phyloP scores from a whole-genome alignment of 2,113 vertebrate genomes.

The Melanerpes formicivorus region DNA sequence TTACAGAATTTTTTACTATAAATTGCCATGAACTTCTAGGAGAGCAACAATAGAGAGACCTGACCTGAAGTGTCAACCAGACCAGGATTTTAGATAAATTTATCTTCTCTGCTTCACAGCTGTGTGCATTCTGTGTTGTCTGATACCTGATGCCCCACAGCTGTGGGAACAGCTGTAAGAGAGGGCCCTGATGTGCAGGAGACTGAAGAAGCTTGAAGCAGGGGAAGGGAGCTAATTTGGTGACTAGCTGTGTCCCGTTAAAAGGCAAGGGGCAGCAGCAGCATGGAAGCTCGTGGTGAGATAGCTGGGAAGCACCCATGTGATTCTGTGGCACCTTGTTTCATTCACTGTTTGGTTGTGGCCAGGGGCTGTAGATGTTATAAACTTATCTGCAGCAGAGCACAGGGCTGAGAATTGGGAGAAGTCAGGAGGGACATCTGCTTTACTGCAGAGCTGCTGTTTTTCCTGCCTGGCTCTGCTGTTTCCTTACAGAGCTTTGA shows the following conservation, averaged over 20 bases:
- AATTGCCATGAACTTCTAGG: not conserved
- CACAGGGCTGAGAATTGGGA: not conserved
- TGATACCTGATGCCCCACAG: conserved; percentile 8
- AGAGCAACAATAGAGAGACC: not conserved
- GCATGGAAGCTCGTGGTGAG: rapidly evolving
- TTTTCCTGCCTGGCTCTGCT: not conserved
- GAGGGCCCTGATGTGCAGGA: not conserved
- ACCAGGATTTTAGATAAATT: not conserved
- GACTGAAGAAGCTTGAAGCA: not conserved
- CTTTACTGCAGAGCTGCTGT: not conserved
- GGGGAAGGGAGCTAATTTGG: not conserved
- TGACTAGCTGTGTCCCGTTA: not conserved
- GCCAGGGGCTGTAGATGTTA: not conserved
- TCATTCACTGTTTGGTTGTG: not conserved
- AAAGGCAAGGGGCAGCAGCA: not conserved
- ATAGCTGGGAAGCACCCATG: rapidly evolving
- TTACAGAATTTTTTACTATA: too few species aligned
- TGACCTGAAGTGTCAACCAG: not conserved
- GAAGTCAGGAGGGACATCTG: not conserved
- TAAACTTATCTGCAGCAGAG: not conserved
- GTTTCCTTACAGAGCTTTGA: not conserved
- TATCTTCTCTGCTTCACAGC: not conserved
- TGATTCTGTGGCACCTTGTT: not conserved
- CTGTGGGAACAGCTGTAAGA: conserved; percentile 18
- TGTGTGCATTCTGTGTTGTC: not conserved